phyloP scores from a whole-genome alignment of 2,113 vertebrate genomes.

The Poeciliopsis occidentalis region DNA sequence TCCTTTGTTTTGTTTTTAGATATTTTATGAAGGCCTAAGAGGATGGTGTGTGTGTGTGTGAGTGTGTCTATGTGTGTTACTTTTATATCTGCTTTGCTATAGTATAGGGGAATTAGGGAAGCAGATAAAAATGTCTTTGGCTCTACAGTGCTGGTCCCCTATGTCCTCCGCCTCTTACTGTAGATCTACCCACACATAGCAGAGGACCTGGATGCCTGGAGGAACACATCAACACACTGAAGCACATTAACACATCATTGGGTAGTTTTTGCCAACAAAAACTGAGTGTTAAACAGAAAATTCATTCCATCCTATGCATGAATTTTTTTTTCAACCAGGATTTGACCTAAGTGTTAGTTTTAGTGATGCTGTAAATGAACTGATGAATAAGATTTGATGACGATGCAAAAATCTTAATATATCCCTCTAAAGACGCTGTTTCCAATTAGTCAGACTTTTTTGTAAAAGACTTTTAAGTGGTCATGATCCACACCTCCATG shows the following conservation, averaged over 20 bases:
- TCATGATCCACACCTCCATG: not conserved
- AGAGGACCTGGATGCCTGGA: constrained; percentile 70
- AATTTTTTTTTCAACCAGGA: constrained; percentile 17
- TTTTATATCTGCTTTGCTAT: constrained; percentile 37
- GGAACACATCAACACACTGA: constrained; percentile 72
- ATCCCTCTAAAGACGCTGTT: not conserved
- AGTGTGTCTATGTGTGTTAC: constrained; percentile 1
- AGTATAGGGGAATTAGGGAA: constrained; percentile 43
- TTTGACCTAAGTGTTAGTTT: constrained; percentile 24
- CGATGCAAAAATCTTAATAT: not conserved
- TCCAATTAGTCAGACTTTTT: not conserved
- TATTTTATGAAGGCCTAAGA: constrained; percentile 20
- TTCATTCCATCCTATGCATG: constrained; percentile 21
- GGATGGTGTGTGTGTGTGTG: constrained; percentile 34
- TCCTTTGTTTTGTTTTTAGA: constrained; percentile 54
- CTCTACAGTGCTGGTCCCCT: constrained; percentile 61
- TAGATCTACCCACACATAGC: constrained; percentile 73
- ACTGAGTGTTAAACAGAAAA: constrained; percentile 10
- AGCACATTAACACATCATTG: constrained; percentile 63
- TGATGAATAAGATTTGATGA: constrained; percentile 24
- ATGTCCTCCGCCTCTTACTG: constrained; percentile 67
- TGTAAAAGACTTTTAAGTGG: not conserved
- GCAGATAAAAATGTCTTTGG: constrained; percentile 60
- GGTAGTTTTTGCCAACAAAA: constrained; percentile 47
- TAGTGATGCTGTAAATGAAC: constrained; percentile 2